Evolutionary conservation across 2,888 invertebrate species (phyloP).

Genomic region (Ormia ochracea): DNA sequence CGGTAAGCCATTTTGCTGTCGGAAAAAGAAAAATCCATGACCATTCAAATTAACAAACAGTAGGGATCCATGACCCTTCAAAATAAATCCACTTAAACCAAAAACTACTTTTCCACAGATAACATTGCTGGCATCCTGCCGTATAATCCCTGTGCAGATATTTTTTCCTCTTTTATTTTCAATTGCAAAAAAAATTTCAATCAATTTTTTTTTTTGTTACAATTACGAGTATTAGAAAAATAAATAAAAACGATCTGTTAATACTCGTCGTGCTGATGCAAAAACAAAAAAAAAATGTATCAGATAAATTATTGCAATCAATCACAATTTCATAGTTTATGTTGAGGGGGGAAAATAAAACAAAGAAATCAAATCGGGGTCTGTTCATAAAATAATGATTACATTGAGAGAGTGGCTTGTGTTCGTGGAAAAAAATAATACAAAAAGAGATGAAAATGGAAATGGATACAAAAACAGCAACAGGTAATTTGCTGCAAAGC

Average conservation of each 20-base stretch:
- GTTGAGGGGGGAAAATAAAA: constrained; percentile 3
- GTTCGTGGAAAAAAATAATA: neutral
- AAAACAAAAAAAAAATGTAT: neutral
- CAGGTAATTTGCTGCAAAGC: constrained; percentile 37
- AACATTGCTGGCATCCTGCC: too few species aligned
- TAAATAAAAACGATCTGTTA: neutral
- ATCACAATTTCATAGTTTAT: constrained; percentile 50
- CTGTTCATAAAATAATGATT: constrained; percentile 56
- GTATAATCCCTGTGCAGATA: too few species aligned
- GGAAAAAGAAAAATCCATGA: too few species aligned
- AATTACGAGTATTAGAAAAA: constrained; percentile 12
- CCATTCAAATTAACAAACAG: too few species aligned
- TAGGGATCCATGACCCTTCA: too few species aligned
- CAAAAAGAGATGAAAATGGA: constrained; percentile 2
- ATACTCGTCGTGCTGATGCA: too few species aligned
- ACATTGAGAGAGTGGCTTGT: constrained; percentile 21
- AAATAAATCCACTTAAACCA: too few species aligned
- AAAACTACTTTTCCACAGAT: too few species aligned
- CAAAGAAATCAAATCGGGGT: constrained; percentile 53
- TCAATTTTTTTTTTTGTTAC: too few species aligned
- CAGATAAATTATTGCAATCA: constrained; percentile 52
- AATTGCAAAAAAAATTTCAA: too few species aligned
- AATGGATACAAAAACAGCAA: constrained; percentile 20
- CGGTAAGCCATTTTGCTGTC: too few species aligned
- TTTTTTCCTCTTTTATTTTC: too few species aligned